Percentiles rank a stretch among this genome's conserved stretches.
Evolutionary conservation across 53 echinoderm and acorn worm species (phyloP).

Genomic region (Stichopus horrens): DNA sequence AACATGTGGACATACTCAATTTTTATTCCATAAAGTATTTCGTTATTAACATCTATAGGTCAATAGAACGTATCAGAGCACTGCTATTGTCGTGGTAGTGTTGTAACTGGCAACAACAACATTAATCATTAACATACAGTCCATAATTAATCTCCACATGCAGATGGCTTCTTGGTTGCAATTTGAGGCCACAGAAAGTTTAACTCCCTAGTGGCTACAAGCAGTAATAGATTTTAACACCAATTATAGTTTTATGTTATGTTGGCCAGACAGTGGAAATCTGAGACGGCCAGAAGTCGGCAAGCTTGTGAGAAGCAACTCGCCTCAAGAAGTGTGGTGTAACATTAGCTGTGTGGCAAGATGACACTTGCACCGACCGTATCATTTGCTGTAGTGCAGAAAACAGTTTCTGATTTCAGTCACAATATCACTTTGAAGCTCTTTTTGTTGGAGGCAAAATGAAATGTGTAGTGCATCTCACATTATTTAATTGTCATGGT

Average conservation of each 20-base stretch:
- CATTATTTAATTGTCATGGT: no score
- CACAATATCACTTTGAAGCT: not conserved
- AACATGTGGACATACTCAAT: no score
- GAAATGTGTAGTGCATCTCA: not conserved
- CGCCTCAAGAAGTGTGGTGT: not conserved
- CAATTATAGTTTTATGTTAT: not conserved
- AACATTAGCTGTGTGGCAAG: not conserved
- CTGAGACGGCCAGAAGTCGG: not conserved
- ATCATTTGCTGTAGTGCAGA: not conserved
- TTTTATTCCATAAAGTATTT: no score
- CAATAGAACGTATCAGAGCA: no score
- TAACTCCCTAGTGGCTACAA: not conserved
- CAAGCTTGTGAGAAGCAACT: not conserved
- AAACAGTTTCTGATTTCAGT: not conserved
- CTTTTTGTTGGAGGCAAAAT: not conserved
- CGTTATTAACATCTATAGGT: no score
- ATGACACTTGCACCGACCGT: not conserved
- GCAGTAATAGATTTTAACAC: slow-evolving; percentile 14
- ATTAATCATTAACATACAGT: not conserved
- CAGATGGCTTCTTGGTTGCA: not conserved
- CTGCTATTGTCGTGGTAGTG: no score
- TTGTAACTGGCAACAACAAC: no score
- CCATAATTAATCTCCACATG: not conserved
- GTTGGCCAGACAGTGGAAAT: not conserved
- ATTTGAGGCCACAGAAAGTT: not conserved